Evolutionary conservation across 2,797 vertebrate genomes (phyloP), one percentile per base, ranked within the genome.

Genomic region (Halcyon badia): DNA sequence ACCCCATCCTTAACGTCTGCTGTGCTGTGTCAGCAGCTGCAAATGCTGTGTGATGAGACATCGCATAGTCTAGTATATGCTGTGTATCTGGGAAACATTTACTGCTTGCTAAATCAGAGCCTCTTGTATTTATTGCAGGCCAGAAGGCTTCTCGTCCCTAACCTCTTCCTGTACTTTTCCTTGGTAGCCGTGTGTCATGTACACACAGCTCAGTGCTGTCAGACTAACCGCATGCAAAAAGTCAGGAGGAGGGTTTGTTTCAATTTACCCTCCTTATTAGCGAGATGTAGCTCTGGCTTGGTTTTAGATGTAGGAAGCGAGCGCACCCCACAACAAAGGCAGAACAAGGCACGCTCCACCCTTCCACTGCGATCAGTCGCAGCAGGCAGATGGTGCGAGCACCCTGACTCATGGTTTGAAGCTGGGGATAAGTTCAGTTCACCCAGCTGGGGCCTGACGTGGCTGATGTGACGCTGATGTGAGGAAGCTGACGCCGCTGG

Each of bases 321-420:
- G 62, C 2, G 0, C 49, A 31, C 31, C 20, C 33, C 31, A 42
- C 35, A 65, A 22, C 62, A 56, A 25, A 26, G n/a, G 31, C 52
- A 81, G 64, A 91, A 49, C 14, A 8, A 0, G 3, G 48, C n/a
- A 13, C 2, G 4, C 30, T 76, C 76, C 52, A 28, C 48, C 26
- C 39, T 33, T 60, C 22, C 30, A 4, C n/a, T 14, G n/a, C 0
- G 1, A 41, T 31, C 8, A 1, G 21, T 25, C 0, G 0, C 21
- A 39, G 21, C 41, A n/a, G 56, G 42, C 0, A 0, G 49, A n/a
- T 25, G 25, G 21, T 5, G 1, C 41, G 71, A 73, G 61, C 17
- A 4, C 28, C 42, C 60, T 73, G 82, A 57, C 52, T 70, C 14
- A 10, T 26, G 46, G 18, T 56, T 80, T 64, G 79, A 73, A 80